A percentile compares a stretch with the other conserved stretches of the same genome.
Conservation (phyloP, 2,797 vertebrate genomes). For the Anguilla marmorata region DNA sequence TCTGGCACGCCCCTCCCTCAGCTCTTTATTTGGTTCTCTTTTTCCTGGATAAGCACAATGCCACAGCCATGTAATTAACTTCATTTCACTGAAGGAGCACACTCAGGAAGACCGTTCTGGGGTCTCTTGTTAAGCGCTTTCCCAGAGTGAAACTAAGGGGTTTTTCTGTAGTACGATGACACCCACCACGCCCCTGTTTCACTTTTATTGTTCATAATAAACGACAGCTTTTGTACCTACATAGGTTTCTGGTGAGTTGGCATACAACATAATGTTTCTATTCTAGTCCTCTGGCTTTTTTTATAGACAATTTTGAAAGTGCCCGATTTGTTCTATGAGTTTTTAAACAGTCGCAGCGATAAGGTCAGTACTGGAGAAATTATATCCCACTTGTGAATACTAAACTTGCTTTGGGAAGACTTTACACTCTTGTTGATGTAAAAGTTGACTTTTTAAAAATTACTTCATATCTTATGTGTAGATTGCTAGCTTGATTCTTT, state of each 20-base stretch:
- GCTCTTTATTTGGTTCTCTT: neutral
- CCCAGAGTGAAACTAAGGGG: neutral
- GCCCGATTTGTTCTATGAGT: neutral
- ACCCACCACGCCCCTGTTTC: neutral
- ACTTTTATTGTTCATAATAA: neutral
- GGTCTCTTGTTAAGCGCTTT: neutral
- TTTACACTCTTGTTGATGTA: neutral
- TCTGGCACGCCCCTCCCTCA: neutral
- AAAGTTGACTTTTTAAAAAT: neutral
- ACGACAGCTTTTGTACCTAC: neutral
- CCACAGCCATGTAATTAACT: constrained; percentile 11
- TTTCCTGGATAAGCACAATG: neutral
- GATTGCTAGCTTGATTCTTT: neutral
- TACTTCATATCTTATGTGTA: neutral
- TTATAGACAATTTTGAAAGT: neutral
- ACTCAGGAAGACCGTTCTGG: neutral
- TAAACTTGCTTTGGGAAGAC: neutral
- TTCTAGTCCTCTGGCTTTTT: neutral
- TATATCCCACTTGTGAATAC: neutral
- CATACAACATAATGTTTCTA: neutral
- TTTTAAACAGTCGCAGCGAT: neutral
- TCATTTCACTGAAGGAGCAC: neutral
- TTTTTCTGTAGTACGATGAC: neutral
- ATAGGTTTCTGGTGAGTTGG: neutral
- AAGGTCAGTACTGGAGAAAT: neutral